A percentile compares a stretch with the other conserved stretches of the same genome.
phyloP scores from a whole-genome alignment of 2,888 invertebrate genomes.

The Ceraclea dissimilis region DNA sequence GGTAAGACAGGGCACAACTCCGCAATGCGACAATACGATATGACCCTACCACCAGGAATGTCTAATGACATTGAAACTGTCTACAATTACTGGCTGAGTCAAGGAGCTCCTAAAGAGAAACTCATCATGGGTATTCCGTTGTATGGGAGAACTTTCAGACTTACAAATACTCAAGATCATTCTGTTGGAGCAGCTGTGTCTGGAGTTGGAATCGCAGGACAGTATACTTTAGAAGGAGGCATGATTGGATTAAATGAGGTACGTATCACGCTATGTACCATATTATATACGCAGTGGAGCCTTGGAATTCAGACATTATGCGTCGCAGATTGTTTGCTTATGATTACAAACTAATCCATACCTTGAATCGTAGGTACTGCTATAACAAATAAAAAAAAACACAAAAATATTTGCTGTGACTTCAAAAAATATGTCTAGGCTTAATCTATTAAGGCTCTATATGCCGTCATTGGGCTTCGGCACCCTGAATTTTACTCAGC shows the following conservation, averaged over 20 bases:
- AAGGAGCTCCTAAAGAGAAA: constrained; percentile 34
- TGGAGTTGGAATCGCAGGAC: constrained; percentile 40
- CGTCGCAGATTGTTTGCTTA: too few species aligned
- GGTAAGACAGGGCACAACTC: constrained; percentile 42
- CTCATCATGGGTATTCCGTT: constrained; percentile 36
- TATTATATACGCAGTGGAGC: too few species aligned
- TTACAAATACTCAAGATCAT: constrained; percentile 31
- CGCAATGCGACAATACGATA: constrained; percentile 27
- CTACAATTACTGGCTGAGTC: constrained; percentile 34
- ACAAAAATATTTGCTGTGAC: too few species aligned
- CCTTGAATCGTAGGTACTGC: too few species aligned
- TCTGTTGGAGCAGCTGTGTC: constrained; percentile 38
- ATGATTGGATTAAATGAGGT: constrained; percentile 50
- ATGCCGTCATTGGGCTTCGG: too few species aligned
- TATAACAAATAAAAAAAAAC: too few species aligned
- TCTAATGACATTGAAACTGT: constrained; percentile 28
- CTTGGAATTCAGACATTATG: too few species aligned
- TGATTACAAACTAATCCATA: too few species aligned
- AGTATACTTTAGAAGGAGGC: constrained; percentile 42
- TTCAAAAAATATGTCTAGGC: too few species aligned
- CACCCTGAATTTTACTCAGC: too few species aligned
- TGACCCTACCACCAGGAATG: constrained; percentile 22
- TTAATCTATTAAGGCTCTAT: too few species aligned
- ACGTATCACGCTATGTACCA: too few species aligned
- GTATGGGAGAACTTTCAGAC: constrained; percentile 37